phyloP scores from a whole-genome alignment of 2,888 invertebrate genomes.

The Ectropis crepuscularia region DNA sequence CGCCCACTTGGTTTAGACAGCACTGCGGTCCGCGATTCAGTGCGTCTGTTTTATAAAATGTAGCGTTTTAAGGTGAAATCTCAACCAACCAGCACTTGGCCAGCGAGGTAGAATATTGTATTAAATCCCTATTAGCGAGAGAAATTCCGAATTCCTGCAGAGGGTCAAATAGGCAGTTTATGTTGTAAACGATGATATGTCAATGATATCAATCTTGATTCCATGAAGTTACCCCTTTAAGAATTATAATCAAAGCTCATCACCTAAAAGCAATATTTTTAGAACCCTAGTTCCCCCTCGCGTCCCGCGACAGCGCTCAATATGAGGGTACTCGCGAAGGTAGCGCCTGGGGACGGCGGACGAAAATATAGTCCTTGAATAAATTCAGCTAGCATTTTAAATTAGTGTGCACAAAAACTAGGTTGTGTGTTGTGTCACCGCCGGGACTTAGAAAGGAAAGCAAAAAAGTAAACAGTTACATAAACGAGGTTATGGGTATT shows the following conservation, averaged over 20 bases:
- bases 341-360: constrained; percentile 14
- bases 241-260: background rate
- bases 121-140: too few species aligned
- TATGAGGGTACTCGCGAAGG: constrained; percentile 4
- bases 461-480: constrained; percentile 4
- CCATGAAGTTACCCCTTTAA: too few species aligned
- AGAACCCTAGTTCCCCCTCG: background rate
- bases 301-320: constrained; percentile 7
- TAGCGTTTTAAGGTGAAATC: too few species aligned
- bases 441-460: background rate
- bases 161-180: too few species aligned
- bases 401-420: constrained; percentile 1
- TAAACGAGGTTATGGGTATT: background rate
- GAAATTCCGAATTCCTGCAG: too few species aligned
- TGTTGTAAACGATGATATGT: too few species aligned
- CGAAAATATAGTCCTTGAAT: constrained; percentile 13
- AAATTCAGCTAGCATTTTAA: constrained; percentile 17
- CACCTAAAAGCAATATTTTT: background rate
- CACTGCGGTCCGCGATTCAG: too few species aligned
- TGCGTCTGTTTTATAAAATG: too few species aligned
- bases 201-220: too few species aligned
- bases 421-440: constrained; percentile 6
- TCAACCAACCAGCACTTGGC: too few species aligned
- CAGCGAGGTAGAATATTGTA: too few species aligned
- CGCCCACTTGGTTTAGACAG: too few species aligned